Evolutionary conservation across 1,140 invertebrate genomes (phyloP).

Genomic region (Lysiphlebus fabarum): DNA sequence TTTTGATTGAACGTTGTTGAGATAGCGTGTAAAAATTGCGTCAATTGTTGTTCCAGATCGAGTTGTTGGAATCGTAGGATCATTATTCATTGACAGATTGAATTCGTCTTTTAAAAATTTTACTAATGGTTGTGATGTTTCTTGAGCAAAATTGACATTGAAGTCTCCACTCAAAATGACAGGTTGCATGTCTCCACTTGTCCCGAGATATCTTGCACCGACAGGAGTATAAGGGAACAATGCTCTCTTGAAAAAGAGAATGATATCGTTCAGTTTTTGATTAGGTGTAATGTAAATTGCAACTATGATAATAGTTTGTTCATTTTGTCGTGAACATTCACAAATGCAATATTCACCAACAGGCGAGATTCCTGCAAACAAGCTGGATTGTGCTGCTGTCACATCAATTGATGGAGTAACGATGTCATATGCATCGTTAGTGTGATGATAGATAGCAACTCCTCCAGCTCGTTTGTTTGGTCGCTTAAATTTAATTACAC

Average conservation of each 20-base stretch:
- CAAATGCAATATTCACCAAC: constrained; percentile 7
- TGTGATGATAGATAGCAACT: constrained; percentile 18
- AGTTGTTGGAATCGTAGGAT: not conserved
- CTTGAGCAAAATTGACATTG: constrained; percentile 8
- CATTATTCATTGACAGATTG: constrained; percentile 10
- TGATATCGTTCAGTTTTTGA: constrained; percentile 12
- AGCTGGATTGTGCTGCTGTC: not conserved
- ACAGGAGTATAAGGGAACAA: no score
- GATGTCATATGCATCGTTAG: not conserved
- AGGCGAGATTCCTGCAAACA: not conserved
- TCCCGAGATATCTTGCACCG: no score
- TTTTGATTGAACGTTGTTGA: no score
- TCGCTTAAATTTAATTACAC: constrained; percentile 9
- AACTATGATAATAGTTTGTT: constrained; percentile 5
- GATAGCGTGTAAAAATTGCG: constrained; percentile 1
- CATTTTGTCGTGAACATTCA: constrained; percentile 1
- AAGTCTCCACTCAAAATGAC: no score
- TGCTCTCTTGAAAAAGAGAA: not conserved
- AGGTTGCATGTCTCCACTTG: no score
- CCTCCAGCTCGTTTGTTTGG: constrained; percentile 6
- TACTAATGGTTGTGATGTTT: not conserved
- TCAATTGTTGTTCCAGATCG: constrained; percentile 12
- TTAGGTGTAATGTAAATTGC: constrained; percentile 19
- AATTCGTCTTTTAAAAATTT: constrained; percentile 11
- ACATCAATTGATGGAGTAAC: constrained; percentile 17